A percentile compares a stretch with the other conserved stretches of the same genome.
Conservation (phyloP, 2,797 vertebrate genomes). For the Carapus acus region DNA sequence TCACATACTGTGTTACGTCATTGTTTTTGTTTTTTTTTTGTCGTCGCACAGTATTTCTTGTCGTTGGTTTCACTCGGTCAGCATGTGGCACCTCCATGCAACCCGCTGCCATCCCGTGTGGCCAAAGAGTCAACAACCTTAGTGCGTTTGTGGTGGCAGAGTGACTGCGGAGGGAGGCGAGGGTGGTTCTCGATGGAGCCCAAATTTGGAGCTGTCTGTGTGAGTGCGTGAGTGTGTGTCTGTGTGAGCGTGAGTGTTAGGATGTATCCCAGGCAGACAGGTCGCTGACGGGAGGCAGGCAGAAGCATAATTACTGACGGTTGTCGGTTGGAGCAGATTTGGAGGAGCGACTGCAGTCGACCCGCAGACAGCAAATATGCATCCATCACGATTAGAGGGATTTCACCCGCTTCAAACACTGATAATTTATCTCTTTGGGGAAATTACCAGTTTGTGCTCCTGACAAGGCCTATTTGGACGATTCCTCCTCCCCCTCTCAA, state of each 20-base stretch:
- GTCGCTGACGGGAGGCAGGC: conserved; percentile 32
- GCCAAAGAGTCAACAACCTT: no score
- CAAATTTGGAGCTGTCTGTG: no score
- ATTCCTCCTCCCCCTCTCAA: no score
- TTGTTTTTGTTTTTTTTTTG: no score
- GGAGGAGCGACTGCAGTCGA: conserved; percentile 7
- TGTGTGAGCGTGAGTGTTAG: conserved; percentile 9
- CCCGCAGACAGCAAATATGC: not conserved
- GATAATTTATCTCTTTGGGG: conserved; percentile 24
- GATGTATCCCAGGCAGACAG: conserved; percentile 19
- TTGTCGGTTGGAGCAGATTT: conserved; percentile 35
- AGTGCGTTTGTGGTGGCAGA: no score
- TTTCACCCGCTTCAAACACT: conserved; percentile 1
- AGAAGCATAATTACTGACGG: conserved; percentile 33
- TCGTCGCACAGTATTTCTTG: no score
- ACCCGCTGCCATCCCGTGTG: no score
- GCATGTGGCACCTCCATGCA: no score
- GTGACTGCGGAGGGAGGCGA: no score
- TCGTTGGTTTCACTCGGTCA: no score
- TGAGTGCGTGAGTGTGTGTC: conserved; percentile 1
- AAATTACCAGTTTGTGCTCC: conserved; percentile 15
- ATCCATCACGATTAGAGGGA: conserved; percentile 1
- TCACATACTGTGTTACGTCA: conserved; percentile 32
- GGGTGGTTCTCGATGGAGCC: no score
- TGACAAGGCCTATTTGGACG: no score